A percentile compares a stretch with the other conserved stretches of the same genome.
Evolutionary conservation across 1,140 invertebrate genomes (phyloP).

Genomic region (Sitodiplosis mosellana): DNA sequence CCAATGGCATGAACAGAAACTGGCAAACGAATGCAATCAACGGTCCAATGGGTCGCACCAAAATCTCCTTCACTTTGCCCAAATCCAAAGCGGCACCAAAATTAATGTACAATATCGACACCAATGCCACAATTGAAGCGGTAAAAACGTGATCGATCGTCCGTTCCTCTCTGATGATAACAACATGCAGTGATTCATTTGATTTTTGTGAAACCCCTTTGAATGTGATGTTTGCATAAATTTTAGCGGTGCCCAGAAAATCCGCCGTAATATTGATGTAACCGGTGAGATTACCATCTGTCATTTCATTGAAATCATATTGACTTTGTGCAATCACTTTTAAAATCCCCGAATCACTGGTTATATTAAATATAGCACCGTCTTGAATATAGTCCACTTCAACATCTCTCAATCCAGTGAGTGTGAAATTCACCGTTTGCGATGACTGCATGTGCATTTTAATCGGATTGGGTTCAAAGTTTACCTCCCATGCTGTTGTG

Average conservation of each 20-base stretch:
- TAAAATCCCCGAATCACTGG: background rate
- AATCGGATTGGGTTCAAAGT: background rate
- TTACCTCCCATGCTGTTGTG: background rate
- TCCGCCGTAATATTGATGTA: conserved; percentile 5
- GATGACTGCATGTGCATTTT: background rate
- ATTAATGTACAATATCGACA: conserved; percentile 76
- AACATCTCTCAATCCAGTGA: background rate
- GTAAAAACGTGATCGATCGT: conserved; percentile 60
- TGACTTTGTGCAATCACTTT: background rate
- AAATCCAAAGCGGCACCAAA: conserved; percentile 84
- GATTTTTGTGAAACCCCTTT: conserved; percentile 2
- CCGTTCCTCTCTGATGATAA: conserved; percentile 39
- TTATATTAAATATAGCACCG: background rate
- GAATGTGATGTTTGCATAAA: conserved; percentile 6
- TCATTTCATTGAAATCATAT: background rate
- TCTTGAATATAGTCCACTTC: background rate
- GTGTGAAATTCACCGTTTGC: background rate
- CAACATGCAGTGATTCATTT: conserved; percentile 29
- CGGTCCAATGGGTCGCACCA: conserved; percentile 65
- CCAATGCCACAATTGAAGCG: conserved; percentile 53
- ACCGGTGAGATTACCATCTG: conserved; percentile 1
- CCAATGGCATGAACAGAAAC: conserved; percentile 77
- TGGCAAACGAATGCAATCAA: conserved; percentile 66
- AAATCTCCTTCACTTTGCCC: conserved; percentile 42
- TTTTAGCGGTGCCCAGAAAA: conserved; percentile 7